Evolutionary conservation across 1,140 invertebrate species (phyloP).

Genomic region (Acromyrmex heyeri): DNA sequence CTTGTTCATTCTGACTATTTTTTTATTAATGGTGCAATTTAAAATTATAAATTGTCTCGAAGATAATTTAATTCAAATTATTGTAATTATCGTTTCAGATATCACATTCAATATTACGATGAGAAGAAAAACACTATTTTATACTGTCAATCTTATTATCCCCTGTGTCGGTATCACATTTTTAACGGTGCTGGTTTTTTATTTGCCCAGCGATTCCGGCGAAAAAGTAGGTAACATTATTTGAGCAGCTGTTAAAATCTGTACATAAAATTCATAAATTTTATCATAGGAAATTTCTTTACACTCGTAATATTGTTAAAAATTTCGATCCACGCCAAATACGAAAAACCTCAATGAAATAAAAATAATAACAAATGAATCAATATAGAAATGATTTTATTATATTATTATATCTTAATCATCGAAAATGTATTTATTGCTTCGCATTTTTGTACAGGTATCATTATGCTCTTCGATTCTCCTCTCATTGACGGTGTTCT

Average conservation of each 20-base stretch:
- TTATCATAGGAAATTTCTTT: not conserved
- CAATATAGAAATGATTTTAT: not conserved
- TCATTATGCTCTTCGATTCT: constrained; percentile 99
- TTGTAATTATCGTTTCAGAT: constrained; percentile 87
- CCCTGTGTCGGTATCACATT: constrained; percentile 97
- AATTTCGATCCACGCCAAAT: not conserved
- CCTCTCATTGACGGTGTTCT: constrained; percentile 99
- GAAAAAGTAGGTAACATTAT: constrained; percentile 91
- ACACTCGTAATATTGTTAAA: constrained; percentile 3
- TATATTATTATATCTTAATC: not conserved
- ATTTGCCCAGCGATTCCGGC: constrained; percentile 97
- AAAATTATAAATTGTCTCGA: not conserved
- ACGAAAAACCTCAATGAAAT: not conserved
- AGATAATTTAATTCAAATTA: not conserved
- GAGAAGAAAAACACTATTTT: constrained; percentile 96
- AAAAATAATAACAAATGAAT: not conserved
- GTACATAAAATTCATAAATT: not conserved
- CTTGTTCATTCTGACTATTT: not conserved
- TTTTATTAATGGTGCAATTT: not conserved
- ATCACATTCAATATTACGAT: constrained; percentile 99
- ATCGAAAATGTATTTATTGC: not conserved
- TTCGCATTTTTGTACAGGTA: constrained; percentile 86
- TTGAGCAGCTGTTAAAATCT: not conserved
- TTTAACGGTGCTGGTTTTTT: constrained; percentile 97
- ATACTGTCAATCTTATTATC: constrained; percentile 96